Base-by-base conservation (phyloP, 2,888 invertebrate genomes). In the Acleris holmiana region DNA sequence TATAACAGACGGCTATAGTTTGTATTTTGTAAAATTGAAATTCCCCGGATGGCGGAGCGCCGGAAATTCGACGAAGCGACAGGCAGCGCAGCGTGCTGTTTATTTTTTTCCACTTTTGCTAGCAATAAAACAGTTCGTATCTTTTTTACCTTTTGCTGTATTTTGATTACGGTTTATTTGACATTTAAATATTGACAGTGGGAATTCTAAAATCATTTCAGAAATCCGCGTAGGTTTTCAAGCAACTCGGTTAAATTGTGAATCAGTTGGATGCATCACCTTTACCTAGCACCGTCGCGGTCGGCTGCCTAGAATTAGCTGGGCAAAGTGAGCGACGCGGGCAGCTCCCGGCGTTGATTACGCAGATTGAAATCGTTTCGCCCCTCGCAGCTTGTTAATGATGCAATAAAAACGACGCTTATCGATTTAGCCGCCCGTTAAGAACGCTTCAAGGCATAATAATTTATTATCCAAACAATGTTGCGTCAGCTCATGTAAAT, bases 401-500 rank as follows among this genome's bases (percentile, higher is more conserved):
- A 86, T 87, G 90, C 86, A 86, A 91, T 91, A 91, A 91, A 89
- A 89, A 88, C 84, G 85, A 83, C 85, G 84, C 87, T 88, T 89
- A 90, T 90, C 89, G 89, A 89, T 86, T 87, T 84, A 87, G 83
- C 84, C 82, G 81, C 81, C 86, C 83, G 85, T 86, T 86, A 86
- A 89, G 85, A 86, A 83, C 82, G 84, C 85, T 87, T 76, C 76
- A 84, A 88, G 88, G 83, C 83, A 85, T 84, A 83, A 86, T 86
- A 85, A 89, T 87, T 89, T 88, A 87, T 87, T 87, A 83, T 84
- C 79, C 83, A 88, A 89, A 90, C 88, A 89, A 85, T 85, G 86
- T 88, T 84, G 84, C 85, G 79, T 84, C 82, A 84, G 79, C 76
- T 77, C 77, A 83, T 82, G 85, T 85, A 86, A 89, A 88, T 89